Percentiles rank a stretch among this genome's conserved stretches.
These are phyloP conservation scores for Rhynchonycteris naso DNA, from an alignment of 2,797 vertebrate species.

Conservation along the genomic window DNA sequence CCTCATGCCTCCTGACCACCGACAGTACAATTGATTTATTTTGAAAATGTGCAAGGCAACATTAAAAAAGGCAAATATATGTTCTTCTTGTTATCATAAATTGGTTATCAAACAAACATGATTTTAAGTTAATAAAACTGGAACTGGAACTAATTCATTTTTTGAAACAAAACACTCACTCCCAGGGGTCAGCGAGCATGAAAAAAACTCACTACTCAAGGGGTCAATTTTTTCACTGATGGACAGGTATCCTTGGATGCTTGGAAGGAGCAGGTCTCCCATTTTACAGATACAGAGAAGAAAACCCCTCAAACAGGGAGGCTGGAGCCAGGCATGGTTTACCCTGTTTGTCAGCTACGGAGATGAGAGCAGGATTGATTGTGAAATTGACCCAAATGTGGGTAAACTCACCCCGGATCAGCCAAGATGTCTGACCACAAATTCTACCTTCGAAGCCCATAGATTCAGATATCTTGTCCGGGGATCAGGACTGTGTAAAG, in stretches of 20 bases:
- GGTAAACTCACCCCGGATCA: not conserved
- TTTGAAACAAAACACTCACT: no score
- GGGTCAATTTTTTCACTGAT: not conserved
- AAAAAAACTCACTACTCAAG: no score
- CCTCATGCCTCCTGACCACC: no score
- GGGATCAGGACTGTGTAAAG: not conserved
- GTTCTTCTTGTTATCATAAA: no score
- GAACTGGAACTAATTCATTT: no score
- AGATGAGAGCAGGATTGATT: not conserved
- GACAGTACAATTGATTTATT: no score
- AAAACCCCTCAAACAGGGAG: not conserved
- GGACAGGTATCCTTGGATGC: not conserved
- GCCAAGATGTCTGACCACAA: accelerated
- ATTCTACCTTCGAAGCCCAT: not conserved
- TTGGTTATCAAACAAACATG: no score
- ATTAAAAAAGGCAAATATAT: no score
- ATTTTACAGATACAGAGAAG: not conserved
- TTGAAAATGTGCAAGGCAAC: no score
- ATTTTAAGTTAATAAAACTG: no score
- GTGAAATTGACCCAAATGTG: not conserved
- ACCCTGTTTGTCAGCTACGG: not conserved
- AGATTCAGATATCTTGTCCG: not conserved
- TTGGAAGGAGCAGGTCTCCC: not conserved
- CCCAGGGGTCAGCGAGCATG: no score
- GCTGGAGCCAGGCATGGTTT: not conserved